Conservation (phyloP, 1,140 invertebrate genomes). For the Hormaphis cornu region DNA sequence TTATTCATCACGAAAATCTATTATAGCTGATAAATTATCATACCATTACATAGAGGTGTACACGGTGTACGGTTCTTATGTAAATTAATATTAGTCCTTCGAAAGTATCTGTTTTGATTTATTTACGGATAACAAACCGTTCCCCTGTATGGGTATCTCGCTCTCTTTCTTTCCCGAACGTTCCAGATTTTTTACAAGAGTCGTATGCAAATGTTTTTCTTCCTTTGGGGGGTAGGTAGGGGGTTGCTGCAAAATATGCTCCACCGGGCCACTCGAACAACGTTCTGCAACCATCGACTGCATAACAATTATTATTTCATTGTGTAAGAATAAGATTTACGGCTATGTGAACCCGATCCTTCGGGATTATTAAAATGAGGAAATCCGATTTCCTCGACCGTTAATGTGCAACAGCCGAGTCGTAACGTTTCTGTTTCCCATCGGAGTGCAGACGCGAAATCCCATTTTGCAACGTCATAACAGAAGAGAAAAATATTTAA, state of each 20-base stretch:
- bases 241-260: conserved; percentile 31
- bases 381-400: conserved; percentile 30
- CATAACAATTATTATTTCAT: conserved; percentile 29
- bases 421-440: conserved; percentile 6
- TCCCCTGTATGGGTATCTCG: neutral
- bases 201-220: conserved; percentile 27
- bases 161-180: no score
- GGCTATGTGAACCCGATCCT: conserved; percentile 30
- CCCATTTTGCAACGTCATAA: no score
- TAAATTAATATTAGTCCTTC: conserved; percentile 30
- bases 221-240: no score
- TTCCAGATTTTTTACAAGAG: conserved; percentile 23
- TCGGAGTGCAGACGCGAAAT: neutral
- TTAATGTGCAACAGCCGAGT: conserved; percentile 13
- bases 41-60: neutral
- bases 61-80: conserved; percentile 17
- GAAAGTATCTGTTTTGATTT: conserved; percentile 32
- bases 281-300: conserved; percentile 28
- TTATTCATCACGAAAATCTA: conserved; percentile 15
- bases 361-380: conserved; percentile 31
- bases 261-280: conserved; percentile 28
- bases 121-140: conserved; percentile 32
- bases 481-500: no score
- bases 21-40: conserved; percentile 26
- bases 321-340: conserved; percentile 29